These are phyloP conservation scores for Varroa destructor DNA, from an alignment of 1,140 invertebrate species.

Conservation along the genomic window DNA sequence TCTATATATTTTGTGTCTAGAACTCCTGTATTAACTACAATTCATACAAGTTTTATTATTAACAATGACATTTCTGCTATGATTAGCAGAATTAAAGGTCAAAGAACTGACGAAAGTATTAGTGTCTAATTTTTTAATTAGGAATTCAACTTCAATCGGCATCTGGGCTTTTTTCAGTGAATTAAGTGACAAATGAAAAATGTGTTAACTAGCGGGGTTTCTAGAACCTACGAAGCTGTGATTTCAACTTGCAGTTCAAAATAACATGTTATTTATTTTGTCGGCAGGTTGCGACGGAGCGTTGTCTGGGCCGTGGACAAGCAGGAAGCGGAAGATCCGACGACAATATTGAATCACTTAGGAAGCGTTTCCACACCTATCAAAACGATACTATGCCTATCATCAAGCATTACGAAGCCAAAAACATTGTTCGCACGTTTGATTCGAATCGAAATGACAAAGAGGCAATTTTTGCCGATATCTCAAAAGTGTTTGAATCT, in stretches of 20 bases:
- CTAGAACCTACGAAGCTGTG: not conserved
- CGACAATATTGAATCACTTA: slow-evolving; percentile 80
- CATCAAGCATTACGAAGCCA: slow-evolving; percentile 63
- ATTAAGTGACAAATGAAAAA: not conserved
- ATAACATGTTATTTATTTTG: not conserved
- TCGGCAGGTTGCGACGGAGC: slow-evolving; percentile 54
- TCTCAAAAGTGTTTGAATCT: not conserved
- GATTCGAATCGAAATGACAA: slow-evolving; percentile 47
- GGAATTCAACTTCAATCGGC: not conserved
- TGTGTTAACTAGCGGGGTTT: not conserved
- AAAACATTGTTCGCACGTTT: slow-evolving; percentile 60
- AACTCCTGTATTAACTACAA: no score
- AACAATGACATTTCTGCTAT: no score
- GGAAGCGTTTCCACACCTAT: slow-evolving; percentile 81
- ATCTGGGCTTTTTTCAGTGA: no score
- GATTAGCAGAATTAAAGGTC: no score
- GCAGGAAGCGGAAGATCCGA: slow-evolving; percentile 80
- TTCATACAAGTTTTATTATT: no score
- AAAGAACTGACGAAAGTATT: no score
- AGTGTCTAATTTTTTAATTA: no score
- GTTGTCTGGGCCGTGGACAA: slow-evolving; percentile 70
- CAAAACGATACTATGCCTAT: slow-evolving; percentile 82
- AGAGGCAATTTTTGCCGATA: not conserved
- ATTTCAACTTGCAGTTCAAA: not conserved
- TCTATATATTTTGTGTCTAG: no score